A percentile compares a stretch with the other conserved stretches of the same genome.
Evolutionary conservation across 2,113 vertebrate genomes (phyloP).

Genomic region (Podiceps cristatus): DNA sequence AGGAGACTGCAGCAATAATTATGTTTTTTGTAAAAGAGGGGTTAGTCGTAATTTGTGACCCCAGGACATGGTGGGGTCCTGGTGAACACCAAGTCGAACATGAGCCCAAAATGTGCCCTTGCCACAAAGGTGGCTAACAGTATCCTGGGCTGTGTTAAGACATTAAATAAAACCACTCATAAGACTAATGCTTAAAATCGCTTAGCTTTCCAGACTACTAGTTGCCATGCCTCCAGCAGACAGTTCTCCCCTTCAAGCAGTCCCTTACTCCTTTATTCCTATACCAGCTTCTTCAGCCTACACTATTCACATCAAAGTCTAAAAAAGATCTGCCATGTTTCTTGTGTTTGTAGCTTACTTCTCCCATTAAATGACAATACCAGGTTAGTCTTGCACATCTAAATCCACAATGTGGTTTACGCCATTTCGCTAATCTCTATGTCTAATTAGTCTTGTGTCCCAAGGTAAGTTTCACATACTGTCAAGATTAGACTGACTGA

Average conservation of each 20-base stretch:
- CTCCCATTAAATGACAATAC: not conserved
- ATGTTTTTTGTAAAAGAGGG: not conserved
- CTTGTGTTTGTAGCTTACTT: not conserved
- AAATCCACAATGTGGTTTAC: not conserved
- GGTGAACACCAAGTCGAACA: not conserved
- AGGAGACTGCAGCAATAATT: not conserved
- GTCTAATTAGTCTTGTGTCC: not conserved
- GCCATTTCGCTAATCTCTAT: not conserved
- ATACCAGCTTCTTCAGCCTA: not conserved
- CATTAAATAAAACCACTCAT: not conserved
- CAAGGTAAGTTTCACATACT: not conserved
- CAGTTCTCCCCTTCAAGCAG: not conserved
- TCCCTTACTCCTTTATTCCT: not conserved
- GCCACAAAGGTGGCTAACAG: not conserved
- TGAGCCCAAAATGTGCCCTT: not conserved
- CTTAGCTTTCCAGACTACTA: not conserved
- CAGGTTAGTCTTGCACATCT: not conserved
- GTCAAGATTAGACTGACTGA: not conserved
- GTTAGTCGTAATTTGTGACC: not conserved
- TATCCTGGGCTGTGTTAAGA: not conserved
- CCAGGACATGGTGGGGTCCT: not conserved
- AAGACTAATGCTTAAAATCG: not conserved
- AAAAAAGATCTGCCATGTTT: not conserved
- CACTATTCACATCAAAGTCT: accelerated
- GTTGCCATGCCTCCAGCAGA: not conserved